A percentile compares a stretch with the other conserved stretches of the same genome.
Conservation (phyloP, 2,888 invertebrate genomes). For the Suillia variegata region DNA sequence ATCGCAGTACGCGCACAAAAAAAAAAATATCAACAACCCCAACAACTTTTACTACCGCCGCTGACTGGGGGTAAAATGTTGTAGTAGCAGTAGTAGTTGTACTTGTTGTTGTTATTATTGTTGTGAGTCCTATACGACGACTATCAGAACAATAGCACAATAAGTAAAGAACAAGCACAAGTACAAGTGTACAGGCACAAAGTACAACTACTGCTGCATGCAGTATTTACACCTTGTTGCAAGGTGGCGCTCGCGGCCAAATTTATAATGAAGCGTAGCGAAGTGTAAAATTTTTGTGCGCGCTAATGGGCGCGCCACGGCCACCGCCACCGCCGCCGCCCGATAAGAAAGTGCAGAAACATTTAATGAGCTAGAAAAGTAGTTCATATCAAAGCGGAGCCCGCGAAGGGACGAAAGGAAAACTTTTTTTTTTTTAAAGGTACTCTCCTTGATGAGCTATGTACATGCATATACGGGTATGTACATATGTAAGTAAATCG, state of each 20-base stretch:
- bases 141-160: too few species aligned
- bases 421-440: too few species aligned
- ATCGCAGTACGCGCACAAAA: neutral
- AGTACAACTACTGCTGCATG: neutral
- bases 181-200: neutral
- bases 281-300: neutral
- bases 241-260: neutral
- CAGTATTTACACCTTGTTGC: neutral
- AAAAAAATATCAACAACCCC: neutral
- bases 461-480: too few species aligned
- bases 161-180: neutral
- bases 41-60: too few species aligned
- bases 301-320: neutral
- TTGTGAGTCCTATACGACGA: too few species aligned
- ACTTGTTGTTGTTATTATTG: too few species aligned
- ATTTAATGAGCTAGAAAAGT: neutral
- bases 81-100: too few species aligned
- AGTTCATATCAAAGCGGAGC: neutral
- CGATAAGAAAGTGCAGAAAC: neutral
- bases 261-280: neutral
- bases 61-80: too few species aligned
- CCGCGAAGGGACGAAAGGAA: too few species aligned
- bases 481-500: too few species aligned
- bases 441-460: too few species aligned
- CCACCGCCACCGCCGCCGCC: too few species aligned